Evolutionary conservation across 2,888 invertebrate genomes (phyloP).

Genomic region (Gandaritis pyraliata): DNA sequence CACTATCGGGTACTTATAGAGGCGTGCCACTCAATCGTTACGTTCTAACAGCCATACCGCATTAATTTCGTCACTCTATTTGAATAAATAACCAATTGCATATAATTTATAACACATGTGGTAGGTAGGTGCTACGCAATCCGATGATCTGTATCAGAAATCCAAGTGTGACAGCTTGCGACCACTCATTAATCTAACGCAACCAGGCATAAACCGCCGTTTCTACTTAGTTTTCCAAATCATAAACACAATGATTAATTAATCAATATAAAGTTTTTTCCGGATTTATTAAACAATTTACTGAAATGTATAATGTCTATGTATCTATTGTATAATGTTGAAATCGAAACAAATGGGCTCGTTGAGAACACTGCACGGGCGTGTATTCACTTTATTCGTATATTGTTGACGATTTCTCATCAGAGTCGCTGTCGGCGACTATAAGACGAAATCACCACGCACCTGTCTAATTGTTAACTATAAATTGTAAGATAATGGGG

Average conservation of each 20-base stretch:
- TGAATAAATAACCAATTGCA: conserved; percentile 78
- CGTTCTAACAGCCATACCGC: conserved; percentile 68
- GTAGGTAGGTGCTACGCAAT: conserved; percentile 53
- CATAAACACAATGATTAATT: neutral
- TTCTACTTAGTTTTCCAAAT: conserved; percentile 11
- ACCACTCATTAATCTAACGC: conserved; percentile 58
- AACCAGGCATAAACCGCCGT: conserved; percentile 19
- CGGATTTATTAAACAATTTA: conserved; percentile 19
- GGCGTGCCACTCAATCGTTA: conserved; percentile 60
- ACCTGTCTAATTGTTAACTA: conserved; percentile 60
- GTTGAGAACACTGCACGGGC: conserved; percentile 60
- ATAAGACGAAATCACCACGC: conserved; percentile 49
- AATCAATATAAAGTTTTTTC: neutral
- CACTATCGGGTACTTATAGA: conserved; percentile 19
- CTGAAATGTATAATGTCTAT: too few relatives aligned
- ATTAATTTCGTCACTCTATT: conserved; percentile 79
- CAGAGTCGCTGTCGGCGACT: conserved; percentile 53
- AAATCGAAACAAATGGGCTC: conserved; percentile 63
- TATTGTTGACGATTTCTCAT: conserved; percentile 68
- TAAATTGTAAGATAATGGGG: conserved; percentile 60
- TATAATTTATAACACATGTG: conserved; percentile 65
- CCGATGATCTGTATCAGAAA: conserved; percentile 61
- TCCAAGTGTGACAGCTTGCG: conserved; percentile 58
- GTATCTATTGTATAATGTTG: conserved; percentile 32
- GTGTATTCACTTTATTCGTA: conserved; percentile 67